A percentile compares a stretch with the other conserved stretches of the same genome.
Evolutionary conservation across 2,797 vertebrate genomes (phyloP).

Genomic region (Gymnopithys bicolor): DNA sequence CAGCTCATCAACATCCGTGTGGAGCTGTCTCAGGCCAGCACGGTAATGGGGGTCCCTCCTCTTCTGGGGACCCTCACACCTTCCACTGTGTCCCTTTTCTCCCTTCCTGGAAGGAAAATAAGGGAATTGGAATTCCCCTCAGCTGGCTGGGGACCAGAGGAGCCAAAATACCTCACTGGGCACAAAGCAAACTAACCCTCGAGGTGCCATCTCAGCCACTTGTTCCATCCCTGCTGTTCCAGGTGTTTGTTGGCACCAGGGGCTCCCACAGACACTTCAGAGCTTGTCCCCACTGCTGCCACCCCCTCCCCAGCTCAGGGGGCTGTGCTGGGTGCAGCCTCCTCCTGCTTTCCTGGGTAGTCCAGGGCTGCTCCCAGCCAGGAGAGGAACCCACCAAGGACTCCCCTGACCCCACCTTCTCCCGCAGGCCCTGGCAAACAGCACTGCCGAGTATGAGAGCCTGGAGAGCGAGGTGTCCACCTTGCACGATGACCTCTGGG

Average conservation of each 20-base stretch:
- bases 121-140: too few species aligned
- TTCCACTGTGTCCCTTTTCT: background rate
- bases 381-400: background rate
- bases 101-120: accelerated
- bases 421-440: slow-evolving; percentile 86
- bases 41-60: slow-evolving; percentile 74
- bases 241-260: background rate
- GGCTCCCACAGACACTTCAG: background rate
- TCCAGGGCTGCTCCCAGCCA: background rate
- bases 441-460: slow-evolving; percentile 88
- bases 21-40: slow-evolving; percentile 93
- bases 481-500: slow-evolving; percentile 94
- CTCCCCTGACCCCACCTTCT: background rate
- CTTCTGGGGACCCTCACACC: background rate
- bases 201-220: background rate
- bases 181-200: background rate
- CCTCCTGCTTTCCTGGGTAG: background rate
- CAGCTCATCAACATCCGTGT: slow-evolving; percentile 95
- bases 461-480: slow-evolving; percentile 91
- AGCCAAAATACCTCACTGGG: background rate
- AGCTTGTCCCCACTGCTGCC: background rate
- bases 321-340: background rate
- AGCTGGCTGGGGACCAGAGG: accelerated
- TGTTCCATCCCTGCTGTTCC: accelerated
- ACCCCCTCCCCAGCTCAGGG: accelerated